Conservation (phyloP, 2,888 invertebrate genomes). For the Lithophane leautieri region DNA sequence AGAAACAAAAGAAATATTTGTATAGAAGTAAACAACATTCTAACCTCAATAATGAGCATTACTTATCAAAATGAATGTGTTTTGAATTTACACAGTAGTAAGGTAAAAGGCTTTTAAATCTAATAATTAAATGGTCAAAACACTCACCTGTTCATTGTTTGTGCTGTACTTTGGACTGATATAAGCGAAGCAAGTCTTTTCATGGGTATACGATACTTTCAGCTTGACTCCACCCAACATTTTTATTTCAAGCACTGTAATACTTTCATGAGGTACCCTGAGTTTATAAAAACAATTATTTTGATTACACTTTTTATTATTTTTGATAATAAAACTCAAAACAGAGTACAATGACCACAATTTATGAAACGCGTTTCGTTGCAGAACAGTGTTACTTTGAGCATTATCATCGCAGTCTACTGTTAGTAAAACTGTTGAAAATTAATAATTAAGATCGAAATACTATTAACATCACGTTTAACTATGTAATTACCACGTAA, state of each 20-base stretch:
- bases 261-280: constrained; percentile 22
- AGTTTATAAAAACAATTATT: constrained; percentile 6
- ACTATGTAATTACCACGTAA: neutral
- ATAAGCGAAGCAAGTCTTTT: constrained; percentile 86
- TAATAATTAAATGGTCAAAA: constrained; percentile 24
- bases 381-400: neutral
- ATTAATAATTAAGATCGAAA: neutral
- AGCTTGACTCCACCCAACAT: constrained; percentile 85
- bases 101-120: constrained; percentile 4
- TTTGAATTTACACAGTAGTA: neutral
- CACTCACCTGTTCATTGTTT: constrained; percentile 83
- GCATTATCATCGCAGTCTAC: constrained; percentile 3
- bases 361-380: constrained; percentile 37
- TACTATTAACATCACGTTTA: neutral
- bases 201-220: constrained; percentile 82
- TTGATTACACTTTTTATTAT: constrained; percentile 36
- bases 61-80: neutral
- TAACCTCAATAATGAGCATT: constrained; percentile 62
- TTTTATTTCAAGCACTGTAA: constrained; percentile 39
- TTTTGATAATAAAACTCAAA: constrained; percentile 42
- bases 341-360: constrained; percentile 61
- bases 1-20: constrained; percentile 7
- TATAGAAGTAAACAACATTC: constrained; percentile 58
- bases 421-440: neutral
- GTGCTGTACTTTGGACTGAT: constrained; percentile 86